phyloP scores from a whole-genome alignment of 2,888 invertebrate genomes.

The Venusia cambrica region DNA sequence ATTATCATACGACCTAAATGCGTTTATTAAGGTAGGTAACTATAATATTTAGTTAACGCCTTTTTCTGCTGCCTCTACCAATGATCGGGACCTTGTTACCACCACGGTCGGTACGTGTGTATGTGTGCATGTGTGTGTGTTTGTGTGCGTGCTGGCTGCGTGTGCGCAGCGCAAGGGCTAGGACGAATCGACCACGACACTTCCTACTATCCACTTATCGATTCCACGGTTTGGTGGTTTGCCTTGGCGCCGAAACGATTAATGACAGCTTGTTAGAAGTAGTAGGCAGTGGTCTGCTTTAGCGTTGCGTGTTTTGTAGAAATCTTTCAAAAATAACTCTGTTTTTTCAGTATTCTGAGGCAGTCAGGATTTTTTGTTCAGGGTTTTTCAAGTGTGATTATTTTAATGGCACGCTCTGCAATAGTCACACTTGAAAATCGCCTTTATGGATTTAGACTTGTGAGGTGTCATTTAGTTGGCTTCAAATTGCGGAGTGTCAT shows the following conservation, averaged over 20 bases:
- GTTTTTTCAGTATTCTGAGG: too few species aligned
- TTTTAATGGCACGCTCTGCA: too few species aligned
- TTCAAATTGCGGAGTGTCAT: too few species aligned
- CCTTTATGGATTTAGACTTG: too few species aligned
- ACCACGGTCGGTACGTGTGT: slow-evolving; percentile 58
- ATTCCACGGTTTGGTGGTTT: slow-evolving; percentile 56
- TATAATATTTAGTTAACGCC: too few species aligned
- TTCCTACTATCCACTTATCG: slow-evolving; percentile 61
- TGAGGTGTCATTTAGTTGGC: too few species aligned
- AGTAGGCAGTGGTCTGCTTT: neutral
- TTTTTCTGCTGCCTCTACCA: slow-evolving; percentile 53
- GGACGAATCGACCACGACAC: slow-evolving; percentile 68
- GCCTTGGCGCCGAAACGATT: slow-evolving; percentile 52
- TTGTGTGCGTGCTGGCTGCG: slow-evolving; percentile 24
- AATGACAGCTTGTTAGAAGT: slow-evolving; percentile 1
- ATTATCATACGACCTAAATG: too few species aligned
- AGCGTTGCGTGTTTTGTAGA: neutral
- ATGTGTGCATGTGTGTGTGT: slow-evolving; percentile 30
- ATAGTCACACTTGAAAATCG: too few species aligned
- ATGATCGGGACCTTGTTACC: slow-evolving; percentile 65
- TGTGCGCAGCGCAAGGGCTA: slow-evolving; percentile 62
- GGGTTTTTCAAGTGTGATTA: too few species aligned
- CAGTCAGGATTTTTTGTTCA: too few species aligned
- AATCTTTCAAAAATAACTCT: too few species aligned
- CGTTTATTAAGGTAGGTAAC: too few species aligned